These are phyloP conservation scores for Enteromius radiatus DNA, from an alignment of 2,797 vertebrate genomes.

Conservation along the genomic window DNA sequence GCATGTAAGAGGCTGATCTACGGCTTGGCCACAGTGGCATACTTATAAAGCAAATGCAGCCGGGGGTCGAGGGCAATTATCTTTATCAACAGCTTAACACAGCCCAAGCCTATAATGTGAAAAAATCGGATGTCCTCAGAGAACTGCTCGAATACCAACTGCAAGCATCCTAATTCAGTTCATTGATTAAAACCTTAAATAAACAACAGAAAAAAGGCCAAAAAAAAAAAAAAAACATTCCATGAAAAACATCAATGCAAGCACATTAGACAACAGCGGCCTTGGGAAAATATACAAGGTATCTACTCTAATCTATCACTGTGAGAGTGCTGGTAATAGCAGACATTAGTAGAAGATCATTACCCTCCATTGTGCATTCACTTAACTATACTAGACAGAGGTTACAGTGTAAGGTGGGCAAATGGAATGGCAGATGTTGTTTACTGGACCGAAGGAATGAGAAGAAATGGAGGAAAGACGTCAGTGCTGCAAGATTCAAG, in stretches of 20 bases:
- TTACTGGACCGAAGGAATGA: constrained; percentile 62
- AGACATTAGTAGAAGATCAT: constrained; percentile 69
- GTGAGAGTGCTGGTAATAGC: constrained; percentile 63
- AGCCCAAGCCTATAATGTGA: constrained; percentile 27
- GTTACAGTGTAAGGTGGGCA: constrained; percentile 63
- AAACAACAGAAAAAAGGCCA: constrained; percentile 25
- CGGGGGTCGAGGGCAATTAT: constrained; percentile 47
- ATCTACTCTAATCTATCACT: constrained; percentile 62
- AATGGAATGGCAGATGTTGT: constrained; percentile 65
- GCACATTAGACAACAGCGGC: constrained; percentile 50
- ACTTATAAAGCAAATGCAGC: constrained; percentile 52
- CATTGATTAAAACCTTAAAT: constrained; percentile 50
- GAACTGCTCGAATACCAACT: constrained; percentile 9
- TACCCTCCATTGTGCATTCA: constrained; percentile 67
- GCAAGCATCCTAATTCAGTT: constrained; percentile 39
- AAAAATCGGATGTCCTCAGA: constrained; percentile 36
- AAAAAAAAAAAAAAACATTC: constrained; percentile 30
- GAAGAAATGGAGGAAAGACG: constrained; percentile 50
- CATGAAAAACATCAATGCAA: constrained; percentile 43
- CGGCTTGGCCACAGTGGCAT: constrained; percentile 41
- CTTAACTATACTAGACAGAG: constrained; percentile 65
- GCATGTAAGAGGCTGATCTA: constrained; percentile 59
- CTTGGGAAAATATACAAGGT: constrained; percentile 60
- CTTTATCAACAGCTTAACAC: constrained; percentile 54
- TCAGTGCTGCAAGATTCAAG: constrained; percentile 45